A percentile compares a stretch with the other conserved stretches of the same genome.
Conservation (phyloP, 64 coral and sea anemone species). For the Montipora foliosa region DNA sequence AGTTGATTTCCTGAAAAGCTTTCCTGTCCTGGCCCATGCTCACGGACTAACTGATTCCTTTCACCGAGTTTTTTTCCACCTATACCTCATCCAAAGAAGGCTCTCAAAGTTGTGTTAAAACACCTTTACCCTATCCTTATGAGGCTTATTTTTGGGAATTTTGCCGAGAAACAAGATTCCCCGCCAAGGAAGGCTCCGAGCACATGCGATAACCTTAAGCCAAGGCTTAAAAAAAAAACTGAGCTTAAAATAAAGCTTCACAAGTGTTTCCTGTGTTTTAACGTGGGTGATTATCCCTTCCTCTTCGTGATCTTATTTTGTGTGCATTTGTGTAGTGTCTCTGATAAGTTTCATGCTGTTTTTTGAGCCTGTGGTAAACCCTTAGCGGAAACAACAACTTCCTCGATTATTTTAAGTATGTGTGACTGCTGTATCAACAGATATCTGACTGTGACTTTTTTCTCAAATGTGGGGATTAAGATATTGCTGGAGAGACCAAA, state of each 20-base stretch:
- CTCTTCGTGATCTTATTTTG: neutral
- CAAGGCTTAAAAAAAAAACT: neutral
- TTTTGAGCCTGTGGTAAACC: constrained; percentile 37
- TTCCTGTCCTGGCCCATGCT: too few species aligned
- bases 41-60: too few species aligned
- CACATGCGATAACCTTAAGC: neutral
- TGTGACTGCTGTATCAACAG: neutral
- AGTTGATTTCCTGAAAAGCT: too few species aligned
- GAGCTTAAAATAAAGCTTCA: neutral
- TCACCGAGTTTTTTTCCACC: too few species aligned
- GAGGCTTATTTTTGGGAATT: too few species aligned
- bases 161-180: neutral
- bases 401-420: constrained; percentile 25
- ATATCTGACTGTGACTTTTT: neutral
- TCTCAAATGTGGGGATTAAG: neutral
- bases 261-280: neutral
- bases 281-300: neutral
- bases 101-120: too few species aligned
- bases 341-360: constrained; percentile 10
- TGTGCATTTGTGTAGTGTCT: neutral
- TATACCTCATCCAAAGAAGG: too few species aligned
- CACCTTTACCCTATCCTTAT: too few species aligned
- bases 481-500: neutral
- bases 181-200: neutral
- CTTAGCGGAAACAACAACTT: constrained; percentile 10